Evolutionary conservation across 2,113 vertebrate species (phyloP).

Genomic region (Tragelaphus scriptus): DNA sequence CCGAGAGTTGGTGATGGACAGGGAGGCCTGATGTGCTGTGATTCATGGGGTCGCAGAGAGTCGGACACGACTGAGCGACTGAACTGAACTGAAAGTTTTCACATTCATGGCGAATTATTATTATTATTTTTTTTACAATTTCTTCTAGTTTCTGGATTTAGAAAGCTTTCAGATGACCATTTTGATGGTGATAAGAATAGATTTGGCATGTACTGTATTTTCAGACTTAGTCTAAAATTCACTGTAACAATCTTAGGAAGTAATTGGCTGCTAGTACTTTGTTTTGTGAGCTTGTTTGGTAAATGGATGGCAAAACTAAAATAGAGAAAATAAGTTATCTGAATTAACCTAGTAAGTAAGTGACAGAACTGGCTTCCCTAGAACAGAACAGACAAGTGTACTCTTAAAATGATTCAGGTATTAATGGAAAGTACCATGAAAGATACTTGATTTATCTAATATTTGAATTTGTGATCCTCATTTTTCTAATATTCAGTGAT

Average conservation of each 20-base stretch:
- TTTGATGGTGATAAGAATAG: neutral
- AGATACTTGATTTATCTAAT: neutral
- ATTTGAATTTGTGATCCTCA: neutral
- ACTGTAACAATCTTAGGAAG: neutral
- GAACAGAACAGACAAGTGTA: neutral
- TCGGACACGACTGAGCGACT: too few relatives aligned
- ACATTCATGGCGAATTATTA: neutral
- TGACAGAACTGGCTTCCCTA: neutral
- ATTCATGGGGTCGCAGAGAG: too few relatives aligned
- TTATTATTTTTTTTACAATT: neutral
- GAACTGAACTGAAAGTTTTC: neutral
- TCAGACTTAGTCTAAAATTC: neutral
- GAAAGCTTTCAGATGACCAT: neutral
- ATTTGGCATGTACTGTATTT: neutral
- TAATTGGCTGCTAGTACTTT: neutral
- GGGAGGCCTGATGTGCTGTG: too few relatives aligned
- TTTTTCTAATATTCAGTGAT: neutral
- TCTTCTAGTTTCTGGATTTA: neutral
- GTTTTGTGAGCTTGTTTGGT: neutral
- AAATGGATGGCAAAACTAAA: neutral
- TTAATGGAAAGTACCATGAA: neutral
- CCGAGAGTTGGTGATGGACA: too few relatives aligned
- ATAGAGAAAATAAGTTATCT: neutral
- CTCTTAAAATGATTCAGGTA: neutral
- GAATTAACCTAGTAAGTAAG: neutral